Evolutionary conservation across 2,888 invertebrate species (phyloP).

Genomic region (Pseudanteris insignis): DNA sequence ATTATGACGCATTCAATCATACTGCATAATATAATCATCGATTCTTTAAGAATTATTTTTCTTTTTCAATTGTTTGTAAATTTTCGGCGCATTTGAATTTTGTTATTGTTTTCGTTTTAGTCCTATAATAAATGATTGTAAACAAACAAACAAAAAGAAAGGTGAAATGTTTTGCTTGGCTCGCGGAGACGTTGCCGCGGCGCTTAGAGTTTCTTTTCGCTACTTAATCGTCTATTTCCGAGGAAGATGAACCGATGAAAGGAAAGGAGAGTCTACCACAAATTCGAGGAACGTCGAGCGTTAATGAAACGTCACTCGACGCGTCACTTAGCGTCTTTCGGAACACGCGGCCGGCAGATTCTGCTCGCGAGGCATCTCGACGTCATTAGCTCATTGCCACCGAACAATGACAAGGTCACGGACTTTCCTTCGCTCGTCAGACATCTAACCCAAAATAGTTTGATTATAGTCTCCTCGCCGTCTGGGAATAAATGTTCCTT

Average conservation of each 20-base stretch:
- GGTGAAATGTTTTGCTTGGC: not conserved
- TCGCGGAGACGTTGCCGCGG: constrained; percentile 2
- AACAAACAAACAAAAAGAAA: too few species aligned
- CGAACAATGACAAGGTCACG: constrained; percentile 48
- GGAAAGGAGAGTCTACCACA: constrained; percentile 17
- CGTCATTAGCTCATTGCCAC: constrained; percentile 43
- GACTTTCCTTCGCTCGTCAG: constrained; percentile 23
- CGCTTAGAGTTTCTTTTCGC: constrained; percentile 3
- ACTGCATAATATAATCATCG: too few species aligned
- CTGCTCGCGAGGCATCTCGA: constrained; percentile 42
- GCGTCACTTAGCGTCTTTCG: constrained; percentile 54
- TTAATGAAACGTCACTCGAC: constrained; percentile 59
- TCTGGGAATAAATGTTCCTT: constrained; percentile 17
- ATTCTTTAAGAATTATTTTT: too few species aligned
- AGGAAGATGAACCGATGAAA: constrained; percentile 19
- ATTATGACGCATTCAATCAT: too few species aligned
- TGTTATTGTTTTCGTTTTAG: too few species aligned
- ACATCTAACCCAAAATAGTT: constrained; percentile 43
- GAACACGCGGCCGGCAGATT: constrained; percentile 41
- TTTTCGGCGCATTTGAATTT: too few species aligned
- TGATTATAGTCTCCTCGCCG: constrained; percentile 36
- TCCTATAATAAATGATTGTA: too few species aligned
- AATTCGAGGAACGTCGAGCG: constrained; percentile 43
- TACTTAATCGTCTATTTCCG: constrained; percentile 24
- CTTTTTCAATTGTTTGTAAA: not conserved